Conservation (phyloP, 1,140 invertebrate genomes). For the Apocrypta bakeri region DNA sequence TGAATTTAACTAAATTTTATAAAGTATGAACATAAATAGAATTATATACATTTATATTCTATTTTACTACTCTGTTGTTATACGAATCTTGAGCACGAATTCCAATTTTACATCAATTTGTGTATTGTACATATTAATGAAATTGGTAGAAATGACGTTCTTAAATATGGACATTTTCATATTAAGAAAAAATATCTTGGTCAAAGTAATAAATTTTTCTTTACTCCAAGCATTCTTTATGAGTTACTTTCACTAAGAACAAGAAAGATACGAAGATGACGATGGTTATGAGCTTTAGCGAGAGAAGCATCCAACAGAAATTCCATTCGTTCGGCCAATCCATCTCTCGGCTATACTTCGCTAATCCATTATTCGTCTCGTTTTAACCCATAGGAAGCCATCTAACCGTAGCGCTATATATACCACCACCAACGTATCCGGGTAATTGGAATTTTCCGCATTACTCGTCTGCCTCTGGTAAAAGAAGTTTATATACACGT, state of each 20-base stretch:
- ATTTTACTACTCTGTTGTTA: too few species aligned
- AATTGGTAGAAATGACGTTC: too few species aligned
- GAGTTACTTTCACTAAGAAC: not conserved
- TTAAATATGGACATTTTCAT: not conserved
- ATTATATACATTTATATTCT: too few species aligned
- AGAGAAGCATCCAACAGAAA: not conserved
- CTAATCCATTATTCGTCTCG: constrained; percentile 27
- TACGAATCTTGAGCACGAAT: too few species aligned
- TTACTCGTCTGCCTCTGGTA: not conserved
- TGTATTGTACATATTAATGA: too few species aligned
- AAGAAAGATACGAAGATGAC: not conserved
- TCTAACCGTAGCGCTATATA: not conserved
- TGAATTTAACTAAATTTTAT: too few species aligned
- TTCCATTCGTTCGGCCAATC: not conserved
- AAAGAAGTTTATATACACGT: too few species aligned
- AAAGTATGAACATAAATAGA: too few species aligned
- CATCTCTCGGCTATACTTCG: not conserved
- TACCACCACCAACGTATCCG: not conserved
- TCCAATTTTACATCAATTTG: too few species aligned
- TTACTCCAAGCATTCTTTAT: not conserved
- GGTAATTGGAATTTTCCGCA: constrained; percentile 31
- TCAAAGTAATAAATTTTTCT: not conserved
- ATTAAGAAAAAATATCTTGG: not conserved
- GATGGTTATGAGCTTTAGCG: not conserved
- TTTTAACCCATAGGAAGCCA: not conserved